Evolutionary conservation across 2,797 vertebrate genomes (phyloP).

Genomic region (Hoplostethus atlanticus): DNA sequence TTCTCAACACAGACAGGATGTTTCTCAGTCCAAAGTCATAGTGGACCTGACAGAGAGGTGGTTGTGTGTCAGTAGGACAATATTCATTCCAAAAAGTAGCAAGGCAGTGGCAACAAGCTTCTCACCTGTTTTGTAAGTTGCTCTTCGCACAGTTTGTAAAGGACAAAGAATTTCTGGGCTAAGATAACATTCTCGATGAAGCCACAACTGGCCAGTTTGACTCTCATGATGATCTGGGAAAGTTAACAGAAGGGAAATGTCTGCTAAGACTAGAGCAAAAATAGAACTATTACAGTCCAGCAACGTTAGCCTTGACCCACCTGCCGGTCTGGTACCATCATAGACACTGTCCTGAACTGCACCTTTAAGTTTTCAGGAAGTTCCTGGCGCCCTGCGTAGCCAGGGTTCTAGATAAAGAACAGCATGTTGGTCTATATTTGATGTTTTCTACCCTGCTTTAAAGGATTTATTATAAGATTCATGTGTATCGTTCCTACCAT

Average conservation of each 20-base stretch:
- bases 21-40: constrained; percentile 95
- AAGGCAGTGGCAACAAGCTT: not conserved
- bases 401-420: constrained; percentile 69
- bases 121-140: constrained; percentile 94
- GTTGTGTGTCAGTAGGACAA: not conserved
- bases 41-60: constrained; percentile 85
- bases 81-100: too few species aligned
- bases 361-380: constrained; percentile 95
- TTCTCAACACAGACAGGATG: constrained; percentile 93
- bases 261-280: not conserved
- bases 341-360: constrained; percentile 92
- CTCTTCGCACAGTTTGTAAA: constrained; percentile 94
- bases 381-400: constrained; percentile 92
- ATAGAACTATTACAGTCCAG: not conserved
- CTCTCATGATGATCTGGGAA: constrained; percentile 92
- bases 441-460: not conserved
- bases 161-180: constrained; percentile 91
- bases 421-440: not conserved
- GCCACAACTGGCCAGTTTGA: constrained; percentile 93
- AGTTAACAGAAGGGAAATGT: not conserved
- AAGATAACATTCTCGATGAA: constrained; percentile 90
- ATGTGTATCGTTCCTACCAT: constrained; percentile 79
- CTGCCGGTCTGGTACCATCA: constrained; percentile 94
- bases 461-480: not conserved
- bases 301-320: not conserved